These are phyloP conservation scores for Chaitophorus viminalis DNA, from an alignment of 2,888 invertebrate species.

Conservation along the genomic window DNA sequence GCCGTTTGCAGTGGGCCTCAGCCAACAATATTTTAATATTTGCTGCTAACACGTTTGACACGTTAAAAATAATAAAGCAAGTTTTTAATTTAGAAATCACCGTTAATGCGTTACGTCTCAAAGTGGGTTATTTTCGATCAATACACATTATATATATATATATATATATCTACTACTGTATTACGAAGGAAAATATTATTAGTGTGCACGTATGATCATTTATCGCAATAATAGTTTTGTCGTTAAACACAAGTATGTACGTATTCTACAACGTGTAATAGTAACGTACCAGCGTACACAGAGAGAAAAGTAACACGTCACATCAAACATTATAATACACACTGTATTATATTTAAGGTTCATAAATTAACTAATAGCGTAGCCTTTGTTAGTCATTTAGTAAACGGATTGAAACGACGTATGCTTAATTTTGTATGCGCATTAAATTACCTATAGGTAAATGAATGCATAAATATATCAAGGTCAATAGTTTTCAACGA, in stretches of 20 bases:
- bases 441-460: neutral
- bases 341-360: too few relatives aligned
- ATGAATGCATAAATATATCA: neutral
- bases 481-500: neutral
- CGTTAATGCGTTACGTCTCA: neutral
- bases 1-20: conserved; percentile 11
- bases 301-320: neutral
- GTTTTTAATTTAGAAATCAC: conserved; percentile 30
- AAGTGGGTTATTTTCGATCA: conserved; percentile 6
- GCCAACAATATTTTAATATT: conserved; percentile 52
- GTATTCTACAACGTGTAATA: neutral
- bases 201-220: neutral
- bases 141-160: neutral
- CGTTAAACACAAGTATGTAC: neutral
- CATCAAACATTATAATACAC: neutral
- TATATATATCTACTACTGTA: too few relatives aligned
- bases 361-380: conserved; percentile 3
- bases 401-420: neutral
- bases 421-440: neutral
- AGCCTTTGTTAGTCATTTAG: neutral
- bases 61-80: neutral
- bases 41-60: conserved; percentile 24
- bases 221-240: neutral
- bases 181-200: neutral
- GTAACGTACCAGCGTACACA: too few relatives aligned